phyloP scores from a whole-genome alignment of 2,113 vertebrate genomes.

The Poeciliopsis turrubarensis region DNA sequence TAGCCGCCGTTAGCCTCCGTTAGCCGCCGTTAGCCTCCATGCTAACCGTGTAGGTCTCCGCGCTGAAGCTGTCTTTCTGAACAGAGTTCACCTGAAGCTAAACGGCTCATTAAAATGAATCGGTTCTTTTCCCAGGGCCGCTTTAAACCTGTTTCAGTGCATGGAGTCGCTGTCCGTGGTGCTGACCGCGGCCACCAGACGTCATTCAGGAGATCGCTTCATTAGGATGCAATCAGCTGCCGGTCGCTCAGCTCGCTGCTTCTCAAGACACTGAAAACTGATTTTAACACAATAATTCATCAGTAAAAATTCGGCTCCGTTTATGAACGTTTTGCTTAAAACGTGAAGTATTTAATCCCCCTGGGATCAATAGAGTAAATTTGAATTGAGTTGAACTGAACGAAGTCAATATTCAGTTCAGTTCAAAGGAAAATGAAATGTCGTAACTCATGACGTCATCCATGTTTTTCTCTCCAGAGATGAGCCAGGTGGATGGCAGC shows the following conservation, averaged over 20 bases:
- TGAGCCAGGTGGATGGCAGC: conserved; percentile 16
- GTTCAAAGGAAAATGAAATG: too few relatives aligned
- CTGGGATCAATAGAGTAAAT: too few relatives aligned
- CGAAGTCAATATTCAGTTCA: too few relatives aligned
- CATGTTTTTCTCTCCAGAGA: conserved; percentile 20
- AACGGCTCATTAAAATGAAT: not conserved
- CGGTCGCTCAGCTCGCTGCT: not conserved
- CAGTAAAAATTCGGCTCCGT: too few relatives aligned
- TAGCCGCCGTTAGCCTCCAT: conserved; percentile 5
- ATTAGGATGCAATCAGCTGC: too few relatives aligned
- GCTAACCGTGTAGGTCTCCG: conserved; percentile 4
- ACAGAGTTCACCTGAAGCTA: not conserved
- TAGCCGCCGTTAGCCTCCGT: not conserved
- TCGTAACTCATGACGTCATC: too few relatives aligned
- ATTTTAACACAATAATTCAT: not conserved
- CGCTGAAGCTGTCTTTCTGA: not conserved
- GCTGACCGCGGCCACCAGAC: conserved; percentile 2
- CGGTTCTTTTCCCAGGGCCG: too few relatives aligned
- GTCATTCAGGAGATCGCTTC: too few relatives aligned
- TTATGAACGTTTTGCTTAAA: too few relatives aligned
- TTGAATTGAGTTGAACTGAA: too few relatives aligned
- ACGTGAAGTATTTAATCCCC: too few relatives aligned
- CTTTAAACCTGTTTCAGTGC: not conserved
- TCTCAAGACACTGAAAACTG: not conserved
- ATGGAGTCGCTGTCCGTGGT: conserved; percentile 51